phyloP scores from a whole-genome alignment of 2,888 invertebrate genomes.

The Meteorus colon region DNA sequence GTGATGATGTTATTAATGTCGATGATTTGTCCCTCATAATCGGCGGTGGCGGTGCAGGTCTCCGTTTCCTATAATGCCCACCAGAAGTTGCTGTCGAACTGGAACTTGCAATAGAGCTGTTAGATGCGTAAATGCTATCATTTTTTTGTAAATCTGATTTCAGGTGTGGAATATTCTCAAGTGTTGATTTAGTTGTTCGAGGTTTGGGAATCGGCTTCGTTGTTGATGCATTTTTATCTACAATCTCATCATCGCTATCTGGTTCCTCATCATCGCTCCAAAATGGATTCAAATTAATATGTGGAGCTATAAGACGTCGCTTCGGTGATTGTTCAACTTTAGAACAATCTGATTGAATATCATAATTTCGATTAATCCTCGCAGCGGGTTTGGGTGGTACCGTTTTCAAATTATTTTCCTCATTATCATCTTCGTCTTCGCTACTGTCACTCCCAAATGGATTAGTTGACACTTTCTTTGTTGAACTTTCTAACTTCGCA shows the following conservation, averaged over 20 bases:
- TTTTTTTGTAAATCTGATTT: conserved; percentile 63
- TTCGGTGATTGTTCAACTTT: conserved; percentile 53
- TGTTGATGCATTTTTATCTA: conserved; percentile 42
- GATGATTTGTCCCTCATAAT: conserved; percentile 40
- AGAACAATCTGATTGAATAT: conserved; percentile 52
- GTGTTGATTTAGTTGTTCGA: conserved; percentile 66
- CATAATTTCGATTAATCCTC: conserved; percentile 54
- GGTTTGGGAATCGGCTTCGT: conserved; percentile 74
- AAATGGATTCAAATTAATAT: conserved; percentile 81
- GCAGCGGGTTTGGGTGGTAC: conserved; percentile 71
- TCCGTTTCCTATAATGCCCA: conserved; percentile 79
- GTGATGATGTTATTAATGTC: neutral
- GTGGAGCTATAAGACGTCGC: conserved; percentile 74
- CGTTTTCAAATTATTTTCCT: conserved; percentile 23
- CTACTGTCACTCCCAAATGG: conserved; percentile 82
- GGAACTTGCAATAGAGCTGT: conserved; percentile 71
- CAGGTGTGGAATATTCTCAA: conserved; percentile 60
- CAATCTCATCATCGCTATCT: conserved; percentile 55
- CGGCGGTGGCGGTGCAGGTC: conserved; percentile 81
- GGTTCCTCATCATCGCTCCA: conserved; percentile 82
- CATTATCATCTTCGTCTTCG: conserved; percentile 49
- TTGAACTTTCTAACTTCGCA: neutral
- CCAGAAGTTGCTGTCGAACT: conserved; percentile 72
- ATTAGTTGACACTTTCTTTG: conserved; percentile 73
- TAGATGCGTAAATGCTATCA: conserved; percentile 68